Base-by-base conservation (phyloP, 1,140 invertebrate genomes). In the Phthorimaea operculella region DNA sequence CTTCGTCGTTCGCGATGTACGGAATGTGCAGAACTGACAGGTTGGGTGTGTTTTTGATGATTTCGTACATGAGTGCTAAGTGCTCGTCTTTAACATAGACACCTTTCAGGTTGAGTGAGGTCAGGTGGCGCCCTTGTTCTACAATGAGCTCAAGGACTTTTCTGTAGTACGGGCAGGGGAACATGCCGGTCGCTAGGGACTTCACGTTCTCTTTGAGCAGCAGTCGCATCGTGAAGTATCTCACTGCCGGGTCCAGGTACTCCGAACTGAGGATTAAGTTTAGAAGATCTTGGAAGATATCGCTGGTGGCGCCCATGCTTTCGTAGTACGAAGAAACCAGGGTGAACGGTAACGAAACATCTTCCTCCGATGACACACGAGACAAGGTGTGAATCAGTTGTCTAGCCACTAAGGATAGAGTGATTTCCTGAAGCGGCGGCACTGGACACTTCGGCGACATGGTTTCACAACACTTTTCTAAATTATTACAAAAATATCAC, bases 1-100 rank as follows among this genome's bases (percentile, higher is more conserved):
- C 82, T 72, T 88, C 86, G 72, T 91, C 90, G 59, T 90, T 90
- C 10, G 90, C 89, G 60, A 91, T 91, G 54, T 90, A 89, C 0
- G 90, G 90, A 59, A 91, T 90, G 67, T 88, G 87, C 0, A 91
- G 68, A 50, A 86, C 87, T 15, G 87, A 87, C 49, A 91, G 73
- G 60, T 88, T 76, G 17, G 72, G 82, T 54, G 89, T 78, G 36
- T 88, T 87, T 53, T 86, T 79, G 4, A 91, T 83, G 28, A 90
- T 74, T 4, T 88, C 78, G 56, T 87, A 89, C 74, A 91, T 83
- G n/a, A 90, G 79, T 49, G 85, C 71, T 60, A 90, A 86, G 59
- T 89, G 88, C 52, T 91, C 90, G 54, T 91, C 89, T 75, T 89
- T 87, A 17, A 90, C 88, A 90, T 90, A 90, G 36, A 92, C 87